Evolutionary conservation across 2,888 invertebrate genomes (phyloP), one percentile per base, ranked within the genome.

Genomic region (Cephus nigrinus): DNA sequence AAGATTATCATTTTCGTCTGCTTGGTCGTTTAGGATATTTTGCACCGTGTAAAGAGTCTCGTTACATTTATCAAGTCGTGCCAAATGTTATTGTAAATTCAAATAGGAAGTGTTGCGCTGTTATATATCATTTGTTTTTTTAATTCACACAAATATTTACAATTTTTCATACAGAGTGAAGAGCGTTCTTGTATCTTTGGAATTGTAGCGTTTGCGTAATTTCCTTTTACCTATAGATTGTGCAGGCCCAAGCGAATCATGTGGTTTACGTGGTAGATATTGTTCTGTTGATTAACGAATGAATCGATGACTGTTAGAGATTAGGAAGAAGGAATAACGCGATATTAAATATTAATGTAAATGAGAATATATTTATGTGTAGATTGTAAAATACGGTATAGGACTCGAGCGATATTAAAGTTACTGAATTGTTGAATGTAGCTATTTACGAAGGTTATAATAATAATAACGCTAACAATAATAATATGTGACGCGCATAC

Each of bases 371-470:
- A 83, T 81, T 80, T 80, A 75, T 87, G 85, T 86, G 83, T 86
- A 88, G 86, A 86, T 83, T 86, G 82, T 84, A 86, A 83, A 84
- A 82, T 85, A 87, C 73, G 81, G 76, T 78, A 81, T 83, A 84
- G 80, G 77, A 76, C 78, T 78, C 81, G 40, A 83, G 78, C 73
- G 78, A 79, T 79, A 86, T 79, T 82, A 79, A 86, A 82, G 78
- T 86, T 86, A 85, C 84, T 76, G 82, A 85, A 85, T 83, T 83
- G 85, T 85, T 85, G 85, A 86, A 78, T 78, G 81, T 86, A 85
- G 84, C 81, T 87, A 82, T 84, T 86, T 85, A 84, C 77, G 78
- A 83, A 74, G 82, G 77, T 84, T 80, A 78, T 79, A 75, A 23
- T 55, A 55, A 55, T 55, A 15, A 15, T 40, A 23, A 36, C 36